phyloP scores from a whole-genome alignment of 92 coral and sea anemone species.

The Porites rus region DNA sequence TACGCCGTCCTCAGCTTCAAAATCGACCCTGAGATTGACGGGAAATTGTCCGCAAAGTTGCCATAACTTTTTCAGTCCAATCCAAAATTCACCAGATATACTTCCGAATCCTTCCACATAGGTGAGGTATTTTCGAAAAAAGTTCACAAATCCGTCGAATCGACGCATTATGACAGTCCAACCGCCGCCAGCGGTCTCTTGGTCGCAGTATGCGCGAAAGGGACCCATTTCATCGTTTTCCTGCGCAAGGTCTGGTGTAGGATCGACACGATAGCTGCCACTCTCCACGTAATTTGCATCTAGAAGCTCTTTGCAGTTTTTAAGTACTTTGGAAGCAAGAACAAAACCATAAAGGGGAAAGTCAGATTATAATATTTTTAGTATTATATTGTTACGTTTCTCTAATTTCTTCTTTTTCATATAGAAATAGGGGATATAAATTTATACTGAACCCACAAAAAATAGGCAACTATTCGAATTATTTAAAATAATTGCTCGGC shows the following conservation, averaged over 20 bases:
- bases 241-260: background rate
- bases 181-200: constrained; percentile 74
- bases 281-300: constrained; percentile 34
- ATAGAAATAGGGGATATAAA: no score
- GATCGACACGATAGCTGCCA: constrained; percentile 62
- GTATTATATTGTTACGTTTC: no score
- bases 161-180: constrained; percentile 73
- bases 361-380: no score
- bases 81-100: constrained; percentile 69
- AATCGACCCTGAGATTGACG: constrained; percentile 61
- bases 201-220: constrained; percentile 72
- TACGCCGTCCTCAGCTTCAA: constrained; percentile 60
- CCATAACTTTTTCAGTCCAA: constrained; percentile 57
- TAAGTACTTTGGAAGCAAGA: constrained; percentile 28
- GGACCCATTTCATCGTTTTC: constrained; percentile 5
- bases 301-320: constrained; percentile 48
- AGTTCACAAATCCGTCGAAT: constrained; percentile 60
- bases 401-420: no score
- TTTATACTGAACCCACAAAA: no score
- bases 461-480: no score
- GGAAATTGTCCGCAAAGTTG: constrained; percentile 37
- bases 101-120: constrained; percentile 68
- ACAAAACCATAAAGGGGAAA: background rate
- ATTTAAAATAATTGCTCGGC: no score
- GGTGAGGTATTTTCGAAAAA: constrained; percentile 48